Evolutionary conservation across 2,888 invertebrate species (phyloP), one percentile per base, ranked within the genome.

Genomic region (Smittia sp.): DNA sequence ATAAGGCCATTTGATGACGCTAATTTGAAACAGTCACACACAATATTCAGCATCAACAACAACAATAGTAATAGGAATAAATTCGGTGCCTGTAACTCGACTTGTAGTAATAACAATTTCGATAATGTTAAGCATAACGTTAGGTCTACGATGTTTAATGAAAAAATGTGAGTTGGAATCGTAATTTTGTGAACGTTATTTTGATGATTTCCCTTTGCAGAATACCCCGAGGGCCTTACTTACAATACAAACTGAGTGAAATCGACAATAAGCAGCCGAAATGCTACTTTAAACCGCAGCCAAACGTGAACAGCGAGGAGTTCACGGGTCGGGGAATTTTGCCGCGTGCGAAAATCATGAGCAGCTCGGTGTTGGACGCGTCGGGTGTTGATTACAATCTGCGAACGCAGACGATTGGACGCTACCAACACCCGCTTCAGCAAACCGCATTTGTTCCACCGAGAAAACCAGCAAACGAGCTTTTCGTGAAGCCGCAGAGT

Each of bases 171-270:
- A 66, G 66, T 66, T 6, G 18, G 3, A 58, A 58, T 39, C 1
- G 9, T 41, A 65, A 65, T n/a, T 65, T 65, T 7, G 13, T 65
- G 2, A 41, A 41, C 66, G 9, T 20, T 1, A 1, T 39, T 11
- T 38, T 39, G 11, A 67, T 67, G 1, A 46, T 13, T 20, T 22
- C 25, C 38, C 22, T n/a, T 9, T 22, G 75, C 74, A 75, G 76
- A 74, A 75, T 76, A 74, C 77, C 76, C 75, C 76, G 77, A 75
- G 77, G 77, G 76, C 77, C 77, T 77, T 77, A 77, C 75, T 75
- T 77, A 75, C 77, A 77, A 76, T 77, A 77, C 75, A 77, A 77
- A 77, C 74, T 75, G 75, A 76, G 76, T 75, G 76, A 75, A 69
- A 75, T 74, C 74, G 76, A 75, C 75, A 76, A 76, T 76, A 76